Percentiles rank a stretch among this genome's conserved stretches.
These are phyloP conservation scores for Coregonus clupeaformis DNA, from an alignment of 2,113 vertebrate species.

Conservation along the genomic window DNA sequence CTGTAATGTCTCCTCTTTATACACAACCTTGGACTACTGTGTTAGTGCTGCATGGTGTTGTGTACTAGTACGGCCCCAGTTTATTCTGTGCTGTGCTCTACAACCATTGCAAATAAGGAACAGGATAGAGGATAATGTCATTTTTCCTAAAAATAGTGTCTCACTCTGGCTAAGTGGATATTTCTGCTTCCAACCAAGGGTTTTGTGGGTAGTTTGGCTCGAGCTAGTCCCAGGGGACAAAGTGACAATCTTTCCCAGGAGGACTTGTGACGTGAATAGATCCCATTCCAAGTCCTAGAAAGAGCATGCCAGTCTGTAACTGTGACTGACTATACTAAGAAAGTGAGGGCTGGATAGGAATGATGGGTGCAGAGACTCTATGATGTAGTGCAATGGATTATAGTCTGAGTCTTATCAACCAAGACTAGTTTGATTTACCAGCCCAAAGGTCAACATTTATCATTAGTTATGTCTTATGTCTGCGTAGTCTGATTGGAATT, in stretches of 20 bases:
- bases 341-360: background rate
- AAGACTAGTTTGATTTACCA: slow-evolving; percentile 17
- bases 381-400: background rate
- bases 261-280: slow-evolving; percentile 29
- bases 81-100: background rate
- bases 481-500: no score
- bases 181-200: slow-evolving; percentile 12
- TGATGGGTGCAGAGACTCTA: background rate
- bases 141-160: slow-evolving; percentile 1
- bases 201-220: slow-evolving; percentile 38
- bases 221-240: slow-evolving; percentile 9
- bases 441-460: background rate
- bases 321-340: slow-evolving; percentile 2
- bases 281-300: slow-evolving; percentile 46
- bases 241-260: slow-evolving; percentile 39
- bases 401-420: slow-evolving; percentile 21
- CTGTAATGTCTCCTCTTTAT: slow-evolving; percentile 15
- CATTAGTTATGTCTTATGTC: background rate
- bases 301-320: slow-evolving; percentile 12
- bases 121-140: background rate
- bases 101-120: slow-evolving; percentile 1
- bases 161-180: slow-evolving; percentile 15
- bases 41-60: background rate
- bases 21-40: background rate
- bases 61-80: no score